Evolutionary conservation across 2,888 invertebrate species (phyloP).

Genomic region (Carcina quercana): DNA sequence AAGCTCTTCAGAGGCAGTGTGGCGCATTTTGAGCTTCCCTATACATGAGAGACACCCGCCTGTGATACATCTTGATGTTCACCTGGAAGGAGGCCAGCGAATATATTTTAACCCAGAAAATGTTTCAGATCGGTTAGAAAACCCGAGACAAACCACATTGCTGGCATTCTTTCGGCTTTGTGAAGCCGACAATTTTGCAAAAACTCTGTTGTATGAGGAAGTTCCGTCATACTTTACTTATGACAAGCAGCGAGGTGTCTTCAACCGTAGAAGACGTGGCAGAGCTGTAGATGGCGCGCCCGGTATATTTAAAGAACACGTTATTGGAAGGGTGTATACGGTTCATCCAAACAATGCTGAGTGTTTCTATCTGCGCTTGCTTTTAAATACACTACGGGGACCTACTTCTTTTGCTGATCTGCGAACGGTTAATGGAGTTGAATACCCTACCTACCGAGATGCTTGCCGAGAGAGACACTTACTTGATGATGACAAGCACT

Average conservation of each 20-base stretch:
- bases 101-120: conserved; percentile 32
- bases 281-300: conserved; percentile 4
- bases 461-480: conserved; percentile 14
- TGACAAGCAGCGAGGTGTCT: background rate
- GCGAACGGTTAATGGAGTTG: conserved; percentile 5
- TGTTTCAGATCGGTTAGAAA: conserved; percentile 19
- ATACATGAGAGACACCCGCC: conserved; percentile 22
- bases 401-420: conserved; percentile 10
- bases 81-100: conserved; percentile 23
- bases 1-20: conserved; percentile 26
- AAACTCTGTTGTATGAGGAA: conserved; percentile 31
- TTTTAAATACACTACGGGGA: conserved; percentile 7
- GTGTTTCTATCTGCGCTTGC: conserved; percentile 7
- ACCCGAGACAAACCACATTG: conserved; percentile 26
- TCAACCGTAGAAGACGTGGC: conserved; percentile 1
- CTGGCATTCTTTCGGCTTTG: conserved; percentile 33
- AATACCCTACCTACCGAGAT: conserved; percentile 12
- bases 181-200: conserved; percentile 29
- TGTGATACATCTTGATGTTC: conserved; percentile 22
- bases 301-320: conserved; percentile 6
- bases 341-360: conserved; percentile 13
- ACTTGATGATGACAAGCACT: conserved; percentile 12
- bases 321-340: conserved; percentile 9
- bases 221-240: conserved; percentile 21
- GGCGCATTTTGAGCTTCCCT: conserved; percentile 21